phyloP scores from a whole-genome alignment of 1,140 invertebrate species.

The Drosophila persimilis region DNA sequence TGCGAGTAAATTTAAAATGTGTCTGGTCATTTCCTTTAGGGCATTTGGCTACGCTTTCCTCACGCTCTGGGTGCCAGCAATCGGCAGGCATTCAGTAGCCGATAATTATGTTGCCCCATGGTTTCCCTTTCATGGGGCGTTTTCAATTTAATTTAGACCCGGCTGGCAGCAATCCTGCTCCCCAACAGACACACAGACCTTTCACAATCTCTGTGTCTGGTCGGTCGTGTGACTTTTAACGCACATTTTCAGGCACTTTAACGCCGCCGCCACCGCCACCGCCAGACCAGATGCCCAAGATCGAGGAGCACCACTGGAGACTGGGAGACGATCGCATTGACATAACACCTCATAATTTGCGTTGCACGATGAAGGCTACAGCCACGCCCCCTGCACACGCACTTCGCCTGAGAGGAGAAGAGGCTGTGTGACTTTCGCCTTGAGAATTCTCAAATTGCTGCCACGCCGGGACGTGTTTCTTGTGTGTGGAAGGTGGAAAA shows the following conservation, averaged over 20 bases:
- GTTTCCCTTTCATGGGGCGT: constrained; percentile 75
- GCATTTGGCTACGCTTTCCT: constrained; percentile 43
- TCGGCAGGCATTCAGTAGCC: constrained; percentile 58
- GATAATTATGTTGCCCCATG: constrained; percentile 40
- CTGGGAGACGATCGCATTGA: constrained; percentile 56
- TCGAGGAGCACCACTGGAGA: constrained; percentile 22
- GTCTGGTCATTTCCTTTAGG: constrained; percentile 20
- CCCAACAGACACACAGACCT: constrained; percentile 19
- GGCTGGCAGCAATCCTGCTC: constrained; percentile 27
- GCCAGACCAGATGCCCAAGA: not conserved
- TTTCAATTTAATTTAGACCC: constrained; percentile 71
- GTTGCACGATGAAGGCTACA: constrained; percentile 62
- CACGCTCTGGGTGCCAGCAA: constrained; percentile 15
- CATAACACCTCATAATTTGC: constrained; percentile 81
- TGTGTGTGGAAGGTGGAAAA: constrained; percentile 43
- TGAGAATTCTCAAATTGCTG: constrained; percentile 77
- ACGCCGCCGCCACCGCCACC: constrained; percentile 40
- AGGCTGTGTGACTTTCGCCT: constrained; percentile 62
- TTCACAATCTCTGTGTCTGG: constrained; percentile 59
- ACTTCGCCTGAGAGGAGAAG: constrained; percentile 10
- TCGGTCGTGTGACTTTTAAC: constrained; percentile 79
- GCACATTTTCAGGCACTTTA: constrained; percentile 76
- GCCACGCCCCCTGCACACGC: constrained; percentile 68
- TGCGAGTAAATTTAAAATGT: constrained; percentile 4
- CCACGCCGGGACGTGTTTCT: too few relatives aligned